phyloP scores from a whole-genome alignment of 2,888 invertebrate genomes.

The Oasisia sp. region DNA sequence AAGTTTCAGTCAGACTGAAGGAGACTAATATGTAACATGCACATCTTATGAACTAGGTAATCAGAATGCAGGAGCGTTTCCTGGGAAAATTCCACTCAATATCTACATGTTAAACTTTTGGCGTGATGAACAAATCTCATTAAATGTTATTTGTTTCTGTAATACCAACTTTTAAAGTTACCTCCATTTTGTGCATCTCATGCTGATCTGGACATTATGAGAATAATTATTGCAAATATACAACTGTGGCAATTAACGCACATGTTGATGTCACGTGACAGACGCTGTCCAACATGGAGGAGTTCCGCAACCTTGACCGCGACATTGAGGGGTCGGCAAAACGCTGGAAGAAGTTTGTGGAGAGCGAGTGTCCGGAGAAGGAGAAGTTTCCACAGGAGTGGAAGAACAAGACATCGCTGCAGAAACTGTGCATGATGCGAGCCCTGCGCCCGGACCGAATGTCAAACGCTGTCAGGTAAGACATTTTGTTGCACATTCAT shows the following conservation, averaged over 20 bases:
- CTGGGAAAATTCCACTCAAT: no score
- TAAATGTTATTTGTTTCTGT: background rate
- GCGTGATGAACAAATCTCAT: background rate
- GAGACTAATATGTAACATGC: no score
- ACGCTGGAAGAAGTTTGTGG: conserved; percentile 96
- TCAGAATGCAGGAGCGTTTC: no score
- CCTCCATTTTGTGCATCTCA: background rate
- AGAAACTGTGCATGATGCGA: conserved; percentile 94
- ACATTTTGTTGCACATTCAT: conserved; percentile 41
- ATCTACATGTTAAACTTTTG: no score
- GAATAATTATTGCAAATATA: background rate
- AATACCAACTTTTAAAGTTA: background rate
- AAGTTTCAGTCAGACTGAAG: background rate
- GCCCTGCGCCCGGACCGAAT: conserved; percentile 94
- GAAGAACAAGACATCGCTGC: conserved; percentile 94
- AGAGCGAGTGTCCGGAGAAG: conserved; percentile 92
- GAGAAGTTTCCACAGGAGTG: conserved; percentile 98
- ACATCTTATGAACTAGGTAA: no score
- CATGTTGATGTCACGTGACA: conserved; percentile 38
- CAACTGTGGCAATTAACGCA: background rate
- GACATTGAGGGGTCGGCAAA: conserved; percentile 97
- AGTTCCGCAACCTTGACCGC: conserved; percentile 89
- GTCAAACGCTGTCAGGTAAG: conserved; percentile 90
- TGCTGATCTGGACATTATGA: no score
- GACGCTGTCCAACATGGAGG: conserved; percentile 87